phyloP scores from a whole-genome alignment of 2,797 vertebrate genomes.

The Clangula hyemalis region DNA sequence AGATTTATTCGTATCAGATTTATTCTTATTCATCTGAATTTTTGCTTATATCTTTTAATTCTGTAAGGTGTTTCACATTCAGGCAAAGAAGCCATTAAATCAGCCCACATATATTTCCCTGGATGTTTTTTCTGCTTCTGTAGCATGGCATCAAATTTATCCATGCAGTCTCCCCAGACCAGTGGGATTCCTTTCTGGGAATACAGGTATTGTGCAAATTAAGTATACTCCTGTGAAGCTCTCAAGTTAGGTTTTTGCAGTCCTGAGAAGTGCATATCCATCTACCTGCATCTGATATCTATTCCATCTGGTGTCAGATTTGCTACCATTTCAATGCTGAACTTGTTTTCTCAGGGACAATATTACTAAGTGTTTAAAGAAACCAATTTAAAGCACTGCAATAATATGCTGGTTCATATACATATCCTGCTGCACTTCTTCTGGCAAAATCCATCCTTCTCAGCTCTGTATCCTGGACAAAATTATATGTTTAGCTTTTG shows the following conservation, averaged over 20 bases:
- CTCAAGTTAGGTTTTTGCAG: not conserved
- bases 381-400: not conserved
- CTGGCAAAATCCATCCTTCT: not conserved
- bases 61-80: not conserved
- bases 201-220: not conserved
- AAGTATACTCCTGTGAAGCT: not conserved
- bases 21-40: not conserved
- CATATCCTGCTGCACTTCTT: not conserved
- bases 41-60: not conserved
- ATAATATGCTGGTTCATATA: not conserved
- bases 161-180: not conserved
- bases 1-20: not conserved
- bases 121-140: not conserved
- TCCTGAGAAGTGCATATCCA: not conserved
- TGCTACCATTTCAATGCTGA: not conserved
- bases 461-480: not conserved
- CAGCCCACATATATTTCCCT: not conserved
- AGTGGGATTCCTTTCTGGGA: not conserved
- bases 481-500: not conserved
- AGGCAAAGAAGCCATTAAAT: not conserved
- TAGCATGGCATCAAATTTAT: not conserved
- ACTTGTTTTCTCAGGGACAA: not conserved
- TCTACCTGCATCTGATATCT: not conserved
- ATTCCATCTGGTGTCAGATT: not conserved
- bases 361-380: not conserved